Percentiles rank a stretch among this genome's conserved stretches.
phyloP scores from a whole-genome alignment of 2,113 vertebrate species.

The Sialia sialis region DNA sequence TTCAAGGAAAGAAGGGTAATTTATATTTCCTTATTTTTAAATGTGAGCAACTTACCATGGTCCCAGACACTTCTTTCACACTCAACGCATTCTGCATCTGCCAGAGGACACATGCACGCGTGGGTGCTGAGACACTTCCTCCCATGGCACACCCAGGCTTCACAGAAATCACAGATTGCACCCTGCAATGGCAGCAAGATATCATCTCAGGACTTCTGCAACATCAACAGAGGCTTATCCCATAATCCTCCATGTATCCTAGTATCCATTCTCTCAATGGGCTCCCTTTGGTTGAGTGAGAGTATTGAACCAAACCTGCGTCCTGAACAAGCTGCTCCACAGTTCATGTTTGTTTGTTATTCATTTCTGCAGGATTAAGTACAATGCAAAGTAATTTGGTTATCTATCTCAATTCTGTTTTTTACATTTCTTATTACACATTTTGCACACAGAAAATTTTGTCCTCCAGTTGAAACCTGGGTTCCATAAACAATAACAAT shows the following conservation, averaged over 20 bases:
- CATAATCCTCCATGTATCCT: background rate
- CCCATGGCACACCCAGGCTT: slow-evolving; percentile 97
- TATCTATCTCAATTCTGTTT: background rate
- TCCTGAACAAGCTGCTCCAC: background rate
- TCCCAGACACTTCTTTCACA: slow-evolving; percentile 96
- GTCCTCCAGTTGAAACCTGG: background rate
- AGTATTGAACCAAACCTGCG: background rate
- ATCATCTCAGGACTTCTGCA: background rate
- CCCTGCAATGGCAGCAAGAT: slow-evolving; percentile 74
- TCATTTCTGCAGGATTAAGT: background rate
- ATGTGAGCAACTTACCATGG: slow-evolving; percentile 78
- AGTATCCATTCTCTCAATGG: background rate
- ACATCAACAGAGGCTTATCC: background rate
- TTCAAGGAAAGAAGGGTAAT: background rate
- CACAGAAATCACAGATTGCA: slow-evolving; percentile 97
- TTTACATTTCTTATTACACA: background rate
- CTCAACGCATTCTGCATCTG: slow-evolving; percentile 91
- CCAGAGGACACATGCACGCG: slow-evolving; percentile 87
- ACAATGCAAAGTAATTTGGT: background rate
- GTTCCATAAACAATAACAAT: background rate
- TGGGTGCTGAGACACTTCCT: slow-evolving; percentile 94
- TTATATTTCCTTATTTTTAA: background rate
- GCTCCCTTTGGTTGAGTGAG: background rate
- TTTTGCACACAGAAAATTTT: background rate
- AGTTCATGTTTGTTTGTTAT: background rate